Evolutionary conservation across 2,888 invertebrate genomes (phyloP), one percentile per base, ranked within the genome.

Genomic region (Ophion ventricosus): DNA sequence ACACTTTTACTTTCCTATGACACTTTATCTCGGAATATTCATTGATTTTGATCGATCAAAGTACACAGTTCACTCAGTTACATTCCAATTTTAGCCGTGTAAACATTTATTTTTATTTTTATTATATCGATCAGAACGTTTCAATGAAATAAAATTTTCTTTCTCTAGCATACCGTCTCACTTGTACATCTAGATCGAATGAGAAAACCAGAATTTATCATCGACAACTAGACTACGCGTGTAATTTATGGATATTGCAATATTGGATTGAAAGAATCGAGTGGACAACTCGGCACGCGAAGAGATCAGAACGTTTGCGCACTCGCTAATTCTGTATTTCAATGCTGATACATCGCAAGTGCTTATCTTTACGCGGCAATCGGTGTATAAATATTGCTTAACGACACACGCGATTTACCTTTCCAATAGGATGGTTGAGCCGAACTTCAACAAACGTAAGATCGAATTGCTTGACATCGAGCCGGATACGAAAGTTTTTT

Each of bases 351-450:
- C 40, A 23, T 49, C 20, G 25, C 69, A 4, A 76, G 35, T 40
- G 20, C 17, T 7, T 69, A 40, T 69, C 59, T 26, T 40, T 57
- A 20, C 29, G 25, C 23, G 49, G 43, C 54, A 61, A 29, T 70
- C 56, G 79, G 74, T 49, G 57, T 49, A 79, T 69, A 20, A 66
- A 49, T 70, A 66, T 35, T 66, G 64, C 70, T 57, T 70, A 8
- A 11, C n/a, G n/a, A 59, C 79, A 79, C 79, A 43, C 43, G 79
- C 83, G 64, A 79, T 83, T 75, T 78, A 70, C 83, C 64, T 29
- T 79, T 74, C 63, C 70, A 56, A 70, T 75, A 64, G 74, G 57
- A 78, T 49, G 70, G n/a, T 57, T 49, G 5, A 69, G 56, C 26
- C 57, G 69, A 69, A 64, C 56, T 56, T 54, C 56, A 25, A 80